These are phyloP conservation scores for Labrus mixtus DNA, from an alignment of 2,113 vertebrate species.

Conservation along the genomic window DNA sequence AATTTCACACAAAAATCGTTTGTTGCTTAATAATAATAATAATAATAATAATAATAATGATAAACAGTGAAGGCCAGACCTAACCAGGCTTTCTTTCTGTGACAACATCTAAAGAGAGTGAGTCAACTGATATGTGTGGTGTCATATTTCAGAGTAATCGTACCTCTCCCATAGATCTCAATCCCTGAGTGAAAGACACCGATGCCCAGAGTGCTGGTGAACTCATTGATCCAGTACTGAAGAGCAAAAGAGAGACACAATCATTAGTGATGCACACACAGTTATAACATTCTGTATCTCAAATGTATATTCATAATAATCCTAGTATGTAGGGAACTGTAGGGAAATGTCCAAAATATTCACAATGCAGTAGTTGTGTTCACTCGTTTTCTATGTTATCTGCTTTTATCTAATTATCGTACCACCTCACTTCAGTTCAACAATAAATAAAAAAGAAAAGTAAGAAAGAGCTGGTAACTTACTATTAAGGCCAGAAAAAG, in stretches of 20 bases:
- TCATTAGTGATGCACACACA: background rate
- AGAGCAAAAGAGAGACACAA: slow-evolving; percentile 19
- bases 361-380: no score
- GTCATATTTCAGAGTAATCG: slow-evolving; percentile 37
- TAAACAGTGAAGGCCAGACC: background rate
- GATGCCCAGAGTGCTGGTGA: slow-evolving; percentile 96
- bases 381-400: no score
- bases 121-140: background rate
- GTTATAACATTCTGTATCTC: background rate
- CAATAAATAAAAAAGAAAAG: no score
- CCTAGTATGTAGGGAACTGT: background rate
- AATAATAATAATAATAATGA: background rate
- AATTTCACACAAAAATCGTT: no score
- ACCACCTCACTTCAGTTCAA: no score
- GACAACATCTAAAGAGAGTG: background rate
- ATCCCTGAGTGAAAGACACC: slow-evolving; percentile 99
- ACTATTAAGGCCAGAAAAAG: no score
- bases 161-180: slow-evolving; percentile 98
- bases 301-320: background rate
- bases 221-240: slow-evolving; percentile 99
- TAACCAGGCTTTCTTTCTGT: slow-evolving; percentile 3
- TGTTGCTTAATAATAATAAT: no score
- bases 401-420: no score
- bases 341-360: no score
- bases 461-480: no score